Evolutionary conservation across 2,113 vertebrate species (phyloP).

Genomic region (Campylomormyrus numenius): DNA sequence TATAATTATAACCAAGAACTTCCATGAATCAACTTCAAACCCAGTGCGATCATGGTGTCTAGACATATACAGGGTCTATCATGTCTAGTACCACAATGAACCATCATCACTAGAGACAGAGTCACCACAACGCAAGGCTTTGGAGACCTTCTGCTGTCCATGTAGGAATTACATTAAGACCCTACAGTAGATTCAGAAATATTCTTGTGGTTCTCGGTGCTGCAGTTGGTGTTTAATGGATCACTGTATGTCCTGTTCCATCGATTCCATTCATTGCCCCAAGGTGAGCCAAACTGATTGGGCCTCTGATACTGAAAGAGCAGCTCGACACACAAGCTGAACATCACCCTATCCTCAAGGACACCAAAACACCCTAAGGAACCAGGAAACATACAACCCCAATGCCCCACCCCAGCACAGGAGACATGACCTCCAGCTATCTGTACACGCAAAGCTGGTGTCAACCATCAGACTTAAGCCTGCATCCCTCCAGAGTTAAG

Average conservation of each 20-base stretch:
- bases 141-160: background rate
- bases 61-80: background rate
- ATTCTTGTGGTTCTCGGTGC: background rate
- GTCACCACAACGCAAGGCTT: background rate
- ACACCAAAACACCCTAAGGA: background rate
- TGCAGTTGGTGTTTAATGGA: background rate
- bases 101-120: background rate
- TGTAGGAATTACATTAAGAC: background rate
- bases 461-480: conserved; percentile 16
- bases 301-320: background rate
- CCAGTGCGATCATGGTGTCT: background rate
- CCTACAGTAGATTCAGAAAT: background rate
- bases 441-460: conserved; percentile 10
- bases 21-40: background rate
- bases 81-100: background rate
- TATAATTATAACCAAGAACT: background rate
- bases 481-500: background rate
- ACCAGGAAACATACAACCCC: background rate
- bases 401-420: conserved; percentile 8
- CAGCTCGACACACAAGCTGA: background rate
- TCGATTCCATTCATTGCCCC: background rate
- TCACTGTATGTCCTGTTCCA: background rate
- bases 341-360: background rate
- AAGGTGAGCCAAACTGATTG: background rate
- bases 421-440: background rate